These are phyloP conservation scores for Parnassius mnemosyne DNA, from an alignment of 2,888 invertebrate species.

Conservation along the genomic window DNA sequence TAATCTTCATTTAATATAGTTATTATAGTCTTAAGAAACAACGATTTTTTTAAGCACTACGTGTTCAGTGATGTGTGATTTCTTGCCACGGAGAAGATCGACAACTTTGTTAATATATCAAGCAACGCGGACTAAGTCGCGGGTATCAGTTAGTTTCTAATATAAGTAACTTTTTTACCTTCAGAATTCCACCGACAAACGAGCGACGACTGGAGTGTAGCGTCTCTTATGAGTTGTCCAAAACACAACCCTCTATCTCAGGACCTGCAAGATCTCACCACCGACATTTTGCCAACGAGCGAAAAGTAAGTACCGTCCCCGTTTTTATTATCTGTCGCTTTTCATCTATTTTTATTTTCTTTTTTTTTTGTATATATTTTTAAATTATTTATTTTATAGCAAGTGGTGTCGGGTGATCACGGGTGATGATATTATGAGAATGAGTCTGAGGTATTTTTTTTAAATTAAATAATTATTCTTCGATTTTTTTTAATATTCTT, in stretches of 20 bases:
- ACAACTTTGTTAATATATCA: too few relatives aligned
- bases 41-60: too few relatives aligned
- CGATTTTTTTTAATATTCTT: constrained; percentile 36
- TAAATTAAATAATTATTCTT: constrained; percentile 28
- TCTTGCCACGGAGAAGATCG: too few relatives aligned
- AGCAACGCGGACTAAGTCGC: too few relatives aligned
- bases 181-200: constrained; percentile 64
- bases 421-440: constrained; percentile 88
- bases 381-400: constrained; percentile 55
- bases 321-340: constrained; percentile 26
- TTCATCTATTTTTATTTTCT: constrained; percentile 25
- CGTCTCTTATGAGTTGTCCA: constrained; percentile 87
- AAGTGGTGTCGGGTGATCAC: constrained; percentile 82
- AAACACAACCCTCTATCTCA: constrained; percentile 74
- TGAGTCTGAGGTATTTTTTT: constrained; percentile 85
- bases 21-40: too few relatives aligned
- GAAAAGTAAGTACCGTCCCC: constrained; percentile 65
- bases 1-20: too few relatives aligned
- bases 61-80: too few relatives aligned
- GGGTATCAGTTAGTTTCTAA: too few relatives aligned
- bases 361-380: constrained; percentile 29
- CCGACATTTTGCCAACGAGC: constrained; percentile 67
- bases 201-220: constrained; percentile 85
- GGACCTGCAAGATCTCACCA: constrained; percentile 44
- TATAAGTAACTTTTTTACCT: background rate